A percentile compares a stretch with the other conserved stretches of the same genome.
These are phyloP conservation scores for Drosophila quadrilineata DNA, from an alignment of 1,140 invertebrate genomes.

Conservation along the genomic window DNA sequence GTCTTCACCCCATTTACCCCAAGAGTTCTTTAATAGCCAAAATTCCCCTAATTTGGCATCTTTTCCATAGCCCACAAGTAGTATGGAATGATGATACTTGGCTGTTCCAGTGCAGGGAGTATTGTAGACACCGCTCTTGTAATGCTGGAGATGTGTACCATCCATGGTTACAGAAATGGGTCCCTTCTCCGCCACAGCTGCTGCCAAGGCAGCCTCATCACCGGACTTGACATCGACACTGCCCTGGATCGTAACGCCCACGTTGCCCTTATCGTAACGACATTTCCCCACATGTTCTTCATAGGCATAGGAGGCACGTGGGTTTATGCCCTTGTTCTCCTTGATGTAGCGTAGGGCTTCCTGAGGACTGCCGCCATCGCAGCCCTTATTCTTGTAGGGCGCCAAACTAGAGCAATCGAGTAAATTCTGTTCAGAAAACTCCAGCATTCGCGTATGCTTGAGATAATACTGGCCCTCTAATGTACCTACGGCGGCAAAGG, in stretches of 20 bases:
- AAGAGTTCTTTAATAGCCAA: slow-evolving; percentile 86
- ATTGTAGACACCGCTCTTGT: slow-evolving; percentile 85
- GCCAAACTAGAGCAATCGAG: slow-evolving; percentile 88
- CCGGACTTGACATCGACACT: slow-evolving; percentile 84
- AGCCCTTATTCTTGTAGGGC: slow-evolving; percentile 91
- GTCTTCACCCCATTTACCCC: slow-evolving; percentile 83
- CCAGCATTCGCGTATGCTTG: slow-evolving; percentile 85
- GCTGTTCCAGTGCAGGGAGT: slow-evolving; percentile 84
- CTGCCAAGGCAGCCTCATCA: slow-evolving; percentile 86
- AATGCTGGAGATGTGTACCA: slow-evolving; percentile 87
- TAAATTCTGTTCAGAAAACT: slow-evolving; percentile 94
- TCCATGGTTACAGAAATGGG: slow-evolving; percentile 87
- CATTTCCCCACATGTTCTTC: slow-evolving; percentile 84
- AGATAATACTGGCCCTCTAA: slow-evolving; percentile 88
- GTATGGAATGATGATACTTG: slow-evolving; percentile 83
- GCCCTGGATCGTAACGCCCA: slow-evolving; percentile 1
- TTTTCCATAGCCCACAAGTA: slow-evolving; percentile 89
- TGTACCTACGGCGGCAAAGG: slow-evolving; percentile 93
- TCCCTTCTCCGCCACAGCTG: slow-evolving; percentile 87
- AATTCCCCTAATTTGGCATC: slow-evolving; percentile 82
- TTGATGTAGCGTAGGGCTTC: slow-evolving; percentile 90
- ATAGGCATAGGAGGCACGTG: slow-evolving; percentile 87
- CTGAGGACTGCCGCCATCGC: slow-evolving; percentile 90
- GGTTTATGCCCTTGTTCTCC: slow-evolving; percentile 88
- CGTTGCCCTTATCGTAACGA: slow-evolving; percentile 4